Evolutionary conservation across 2,888 invertebrate genomes (phyloP).

Genomic region (Cataglyphis rosenhaueri): DNA sequence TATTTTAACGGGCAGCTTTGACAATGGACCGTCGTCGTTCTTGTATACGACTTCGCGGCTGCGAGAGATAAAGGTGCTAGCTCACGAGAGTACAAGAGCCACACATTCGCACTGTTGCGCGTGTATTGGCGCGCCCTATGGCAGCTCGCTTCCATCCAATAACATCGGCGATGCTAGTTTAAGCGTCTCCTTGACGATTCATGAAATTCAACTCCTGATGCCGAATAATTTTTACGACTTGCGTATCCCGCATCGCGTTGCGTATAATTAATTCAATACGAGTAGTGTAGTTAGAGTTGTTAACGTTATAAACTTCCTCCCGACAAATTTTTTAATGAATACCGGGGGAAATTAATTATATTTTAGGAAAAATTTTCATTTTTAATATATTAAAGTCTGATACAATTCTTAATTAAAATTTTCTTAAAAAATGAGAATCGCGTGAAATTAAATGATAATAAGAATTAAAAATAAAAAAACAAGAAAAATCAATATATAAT

Average conservation of each 20-base stretch:
- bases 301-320: background rate
- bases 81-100: conserved; percentile 53
- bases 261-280: conserved; percentile 40
- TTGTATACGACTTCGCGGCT: conserved; percentile 68
- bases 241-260: background rate
- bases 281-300: background rate
- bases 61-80: conserved; percentile 71
- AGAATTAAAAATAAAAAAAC: background rate
- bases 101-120: conserved; percentile 66
- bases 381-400: background rate
- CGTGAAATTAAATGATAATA: background rate
- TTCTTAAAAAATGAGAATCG: background rate
- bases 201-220: conserved; percentile 19
- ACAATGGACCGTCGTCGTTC: conserved; percentile 74
- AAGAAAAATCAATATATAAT: background rate
- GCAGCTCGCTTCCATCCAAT: conserved; percentile 27
- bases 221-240: conserved; percentile 29
- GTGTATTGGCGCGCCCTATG: conserved; percentile 50
- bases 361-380: background rate
- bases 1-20: conserved; percentile 83
- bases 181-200: conserved; percentile 33
- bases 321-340: background rate
- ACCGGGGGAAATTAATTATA: background rate
- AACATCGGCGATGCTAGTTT: conserved; percentile 42
- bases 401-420: background rate